These are phyloP conservation scores for Micrastur ruficollis DNA, from an alignment of 2,797 vertebrate species.

Conservation along the genomic window DNA sequence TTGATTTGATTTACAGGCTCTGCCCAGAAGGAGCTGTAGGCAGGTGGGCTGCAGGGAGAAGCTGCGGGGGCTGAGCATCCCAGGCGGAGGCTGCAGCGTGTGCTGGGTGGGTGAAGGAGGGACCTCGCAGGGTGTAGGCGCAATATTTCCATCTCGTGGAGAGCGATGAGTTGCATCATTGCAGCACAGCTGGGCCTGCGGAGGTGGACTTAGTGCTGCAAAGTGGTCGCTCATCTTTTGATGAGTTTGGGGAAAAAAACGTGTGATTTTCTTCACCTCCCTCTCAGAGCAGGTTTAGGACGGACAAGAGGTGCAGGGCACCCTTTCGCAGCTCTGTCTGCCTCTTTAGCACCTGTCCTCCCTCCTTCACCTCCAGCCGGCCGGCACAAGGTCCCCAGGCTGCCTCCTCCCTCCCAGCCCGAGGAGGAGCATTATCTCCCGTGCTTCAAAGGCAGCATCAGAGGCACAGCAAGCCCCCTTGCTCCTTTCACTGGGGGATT, in stretches of 20 bases:
- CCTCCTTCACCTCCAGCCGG: not conserved
- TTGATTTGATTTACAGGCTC: slow-evolving; percentile 30
- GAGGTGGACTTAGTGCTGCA: not conserved
- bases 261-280: not conserved
- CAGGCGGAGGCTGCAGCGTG: accelerated
- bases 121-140: not conserved
- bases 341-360: not conserved
- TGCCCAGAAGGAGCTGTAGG: not conserved
- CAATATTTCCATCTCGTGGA: not conserved
- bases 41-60: slow-evolving; percentile 1
- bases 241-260: not conserved
- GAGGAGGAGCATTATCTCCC: not conserved
- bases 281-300: not conserved
- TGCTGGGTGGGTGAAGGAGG: not conserved
- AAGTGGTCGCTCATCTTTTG: not conserved
- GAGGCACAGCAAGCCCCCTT: not conserved
- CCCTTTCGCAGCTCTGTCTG: not conserved
- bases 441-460: not conserved
- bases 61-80: not conserved
- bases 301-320: not conserved
- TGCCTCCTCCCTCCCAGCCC: not conserved
- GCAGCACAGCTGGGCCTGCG: not conserved
- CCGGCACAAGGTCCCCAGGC: not conserved
- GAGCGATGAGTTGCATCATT: not conserved
- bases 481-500: slow-evolving; percentile 8